A percentile compares a stretch with the other conserved stretches of the same genome.
phyloP scores from a whole-genome alignment of 1,140 invertebrate species.

The Drosophila punjabiensis region DNA sequence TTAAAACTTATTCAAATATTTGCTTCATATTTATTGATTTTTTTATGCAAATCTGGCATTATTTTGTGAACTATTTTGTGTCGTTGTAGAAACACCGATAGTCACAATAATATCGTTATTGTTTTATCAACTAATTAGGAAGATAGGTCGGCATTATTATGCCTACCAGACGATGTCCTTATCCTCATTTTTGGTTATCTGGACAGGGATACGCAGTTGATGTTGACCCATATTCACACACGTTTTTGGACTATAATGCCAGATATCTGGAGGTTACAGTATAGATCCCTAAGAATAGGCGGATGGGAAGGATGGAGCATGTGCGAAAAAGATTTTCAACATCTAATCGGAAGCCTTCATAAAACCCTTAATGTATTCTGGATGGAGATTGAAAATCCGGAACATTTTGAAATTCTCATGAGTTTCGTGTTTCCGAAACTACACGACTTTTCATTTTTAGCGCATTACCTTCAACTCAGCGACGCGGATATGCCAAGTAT shows the following conservation, averaged over 20 bases:
- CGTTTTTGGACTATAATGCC: background rate
- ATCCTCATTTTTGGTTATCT: background rate
- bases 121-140: background rate
- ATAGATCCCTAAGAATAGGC: background rate
- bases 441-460: background rate
- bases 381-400: background rate
- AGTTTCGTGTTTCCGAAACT: background rate
- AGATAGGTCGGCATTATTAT: background rate
- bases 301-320: no score
- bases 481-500: background rate
- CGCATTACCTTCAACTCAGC: background rate
- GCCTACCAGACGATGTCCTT: background rate
- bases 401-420: background rate
- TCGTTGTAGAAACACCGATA: no score
- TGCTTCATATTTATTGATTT: no score
- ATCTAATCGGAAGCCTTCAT: background rate
- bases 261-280: background rate
- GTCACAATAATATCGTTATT: background rate
- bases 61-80: no score
- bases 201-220: background rate
- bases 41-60: background rate
- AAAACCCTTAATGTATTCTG: background rate
- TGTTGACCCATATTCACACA: background rate
- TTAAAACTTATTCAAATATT: no score
- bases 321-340: background rate